Base-by-base conservation (phyloP, 2,888 invertebrate species). In the Endotricha flammealis region DNA sequence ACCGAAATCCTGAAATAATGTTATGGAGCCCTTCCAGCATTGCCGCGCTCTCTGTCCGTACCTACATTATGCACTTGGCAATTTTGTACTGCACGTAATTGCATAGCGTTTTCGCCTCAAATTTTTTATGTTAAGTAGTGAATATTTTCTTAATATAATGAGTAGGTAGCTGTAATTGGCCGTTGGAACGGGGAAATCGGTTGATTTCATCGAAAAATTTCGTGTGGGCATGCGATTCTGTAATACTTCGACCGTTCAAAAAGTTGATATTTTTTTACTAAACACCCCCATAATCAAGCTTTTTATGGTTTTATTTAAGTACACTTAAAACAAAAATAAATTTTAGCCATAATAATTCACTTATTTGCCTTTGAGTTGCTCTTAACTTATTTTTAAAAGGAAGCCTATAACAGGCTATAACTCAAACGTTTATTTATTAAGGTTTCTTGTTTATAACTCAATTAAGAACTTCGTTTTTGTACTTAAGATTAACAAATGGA, bases 61-160 rank as follows among this genome's bases (percentile, higher is more conserved):
- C 49, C 53, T 40, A 50, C 52, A 64, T 68, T 57, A 71, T 63
- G 60, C 63, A 64, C 63, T 62, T 68, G 46, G 70, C 72, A 76
- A 78, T 78, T 79, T 73, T 57, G 68, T 62, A 62, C 53, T 42
- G 53, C 53, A 48, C 50, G 65, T 79, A 81, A 81, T 82, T 79
- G 67, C 69, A 62, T 60, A 61, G 70, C 65, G 58, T 65, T 72
- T 66, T 69, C 61, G 55, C 54, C 62, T 65, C 59, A 64, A 74
- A 73, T 67, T n/a, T 70, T 69, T 73, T 72, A 67, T 70, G 68
- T 70, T 76, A 77, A 70, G 60, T 58, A 69, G 64, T 64, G 65
- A 67, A 70, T 66, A 66, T 64, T 71, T 66, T 66, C 70, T 72
- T 70, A 69, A 76, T 76, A 74, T 78, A 77, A 77, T 75, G 68